A percentile compares a stretch with the other conserved stretches of the same genome.
Evolutionary conservation across 1,140 invertebrate genomes (phyloP).

Genomic region (Aricia agestis): DNA sequence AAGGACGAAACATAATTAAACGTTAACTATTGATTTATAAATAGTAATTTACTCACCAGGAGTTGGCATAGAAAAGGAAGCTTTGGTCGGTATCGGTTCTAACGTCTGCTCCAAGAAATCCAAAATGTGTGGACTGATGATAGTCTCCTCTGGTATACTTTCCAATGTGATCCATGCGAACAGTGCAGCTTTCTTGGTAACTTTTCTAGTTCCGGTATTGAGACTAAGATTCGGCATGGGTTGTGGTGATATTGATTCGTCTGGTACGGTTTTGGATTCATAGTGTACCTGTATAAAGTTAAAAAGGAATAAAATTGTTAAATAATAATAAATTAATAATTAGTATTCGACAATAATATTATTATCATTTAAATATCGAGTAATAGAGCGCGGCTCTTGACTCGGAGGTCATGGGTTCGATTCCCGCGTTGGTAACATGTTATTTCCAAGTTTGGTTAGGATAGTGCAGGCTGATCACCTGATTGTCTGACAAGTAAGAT

Average conservation of each 20-base stretch:
- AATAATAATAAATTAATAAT: background rate
- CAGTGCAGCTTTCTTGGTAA: conserved; percentile 92
- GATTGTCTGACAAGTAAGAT: too few relatives aligned
- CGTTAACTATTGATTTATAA: too few relatives aligned
- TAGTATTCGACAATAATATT: background rate
- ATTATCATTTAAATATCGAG: too few relatives aligned
- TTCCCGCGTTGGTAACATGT: too few relatives aligned
- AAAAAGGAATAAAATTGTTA: too few relatives aligned
- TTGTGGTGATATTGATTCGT: conserved; percentile 73
- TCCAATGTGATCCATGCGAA: conserved; percentile 97
- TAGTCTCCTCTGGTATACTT: conserved; percentile 96
- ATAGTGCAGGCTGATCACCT: too few relatives aligned
- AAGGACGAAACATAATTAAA: too few relatives aligned
- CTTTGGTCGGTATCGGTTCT: conserved; percentile 91
- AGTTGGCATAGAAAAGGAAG: conserved; percentile 61
- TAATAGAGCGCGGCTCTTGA: too few relatives aligned
- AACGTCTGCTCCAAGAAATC: conserved; percentile 96
- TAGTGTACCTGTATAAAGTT: conserved; percentile 83
- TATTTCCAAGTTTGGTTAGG: too few relatives aligned
- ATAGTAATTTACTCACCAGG: conserved; percentile 30
- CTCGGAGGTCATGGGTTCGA: too few relatives aligned
- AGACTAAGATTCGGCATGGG: conserved; percentile 35
- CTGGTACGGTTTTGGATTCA: conserved; percentile 87
- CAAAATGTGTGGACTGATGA: conserved; percentile 95
- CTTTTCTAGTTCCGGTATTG: conserved; percentile 69